Conservation (phyloP, 2,113 vertebrate species). For the Lanius ludovicianus region DNA sequence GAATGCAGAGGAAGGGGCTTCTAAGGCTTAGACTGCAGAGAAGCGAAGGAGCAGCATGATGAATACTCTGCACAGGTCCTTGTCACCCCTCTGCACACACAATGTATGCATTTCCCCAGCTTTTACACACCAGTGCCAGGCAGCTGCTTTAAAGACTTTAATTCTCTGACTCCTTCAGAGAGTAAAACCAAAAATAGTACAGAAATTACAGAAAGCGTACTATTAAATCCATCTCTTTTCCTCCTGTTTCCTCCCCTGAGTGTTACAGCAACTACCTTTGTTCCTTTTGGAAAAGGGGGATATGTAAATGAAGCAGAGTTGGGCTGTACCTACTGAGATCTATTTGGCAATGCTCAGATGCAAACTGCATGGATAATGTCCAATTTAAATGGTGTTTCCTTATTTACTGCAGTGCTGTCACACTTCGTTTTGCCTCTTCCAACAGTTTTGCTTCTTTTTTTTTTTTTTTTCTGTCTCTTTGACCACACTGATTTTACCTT, state of each 20-base stretch:
- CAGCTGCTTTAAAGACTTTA: neutral
- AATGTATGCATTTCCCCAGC: neutral
- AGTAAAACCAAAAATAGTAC: neutral
- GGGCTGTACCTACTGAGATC: neutral
- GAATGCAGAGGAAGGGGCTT: neutral
- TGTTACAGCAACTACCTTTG: neutral
- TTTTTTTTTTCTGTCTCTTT: neutral
- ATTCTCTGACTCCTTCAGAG: neutral
- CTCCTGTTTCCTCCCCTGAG: neutral
- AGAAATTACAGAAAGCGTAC: neutral
- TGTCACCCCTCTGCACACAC: neutral
- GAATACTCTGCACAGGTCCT: neutral
- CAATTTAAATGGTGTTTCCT: neutral
- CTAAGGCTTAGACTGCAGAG: neutral
- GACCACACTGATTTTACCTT: neutral
- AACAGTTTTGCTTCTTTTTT: neutral
- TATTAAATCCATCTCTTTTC: neutral
- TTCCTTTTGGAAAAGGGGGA: neutral
- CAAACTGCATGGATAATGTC: neutral
- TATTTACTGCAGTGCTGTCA: neutral
- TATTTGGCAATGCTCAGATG: neutral
- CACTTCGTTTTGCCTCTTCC: neutral
- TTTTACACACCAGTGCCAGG: neutral
- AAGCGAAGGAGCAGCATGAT: neutral
- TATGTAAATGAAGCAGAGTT: neutral